Evolutionary conservation across 2,888 invertebrate species (phyloP).

Genomic region (Cryptocephalus moraei): DNA sequence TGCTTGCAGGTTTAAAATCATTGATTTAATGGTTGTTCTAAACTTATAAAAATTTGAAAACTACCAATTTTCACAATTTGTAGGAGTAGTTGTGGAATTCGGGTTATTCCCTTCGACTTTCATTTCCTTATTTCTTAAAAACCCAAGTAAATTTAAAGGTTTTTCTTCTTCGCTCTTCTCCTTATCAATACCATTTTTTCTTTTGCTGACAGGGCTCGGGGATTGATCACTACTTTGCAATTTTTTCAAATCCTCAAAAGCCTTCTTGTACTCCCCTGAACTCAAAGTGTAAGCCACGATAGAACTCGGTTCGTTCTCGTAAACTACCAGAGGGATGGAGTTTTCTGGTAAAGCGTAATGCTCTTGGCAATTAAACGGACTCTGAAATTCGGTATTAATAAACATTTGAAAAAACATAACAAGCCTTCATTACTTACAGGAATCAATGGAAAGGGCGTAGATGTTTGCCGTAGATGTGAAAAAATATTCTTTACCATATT

Average conservation of each 20-base stretch:
- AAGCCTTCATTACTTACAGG: conserved; percentile 28
- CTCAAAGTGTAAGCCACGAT: conserved; percentile 76
- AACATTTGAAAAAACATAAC: neutral
- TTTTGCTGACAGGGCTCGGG: conserved; percentile 41
- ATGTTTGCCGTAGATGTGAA: conserved; percentile 54
- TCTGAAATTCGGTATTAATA: conserved; percentile 25
- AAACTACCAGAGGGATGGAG: conserved; percentile 57
- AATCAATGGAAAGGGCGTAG: conserved; percentile 36
- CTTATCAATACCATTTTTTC: conserved; percentile 38
- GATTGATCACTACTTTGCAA: conserved; percentile 18
- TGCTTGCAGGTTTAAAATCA: too few species aligned
- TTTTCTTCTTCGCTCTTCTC: conserved; percentile 34
- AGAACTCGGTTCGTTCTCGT: conserved; percentile 73
- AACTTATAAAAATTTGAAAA: too few species aligned
- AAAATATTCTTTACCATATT: conserved; percentile 57
- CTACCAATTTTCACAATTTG: neutral
- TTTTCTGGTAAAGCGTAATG: conserved; percentile 58
- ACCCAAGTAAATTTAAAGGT: conserved; percentile 32
- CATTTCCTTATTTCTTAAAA: conserved; percentile 31
- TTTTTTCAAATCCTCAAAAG: conserved; percentile 41
- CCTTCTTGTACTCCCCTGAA: conserved; percentile 58
- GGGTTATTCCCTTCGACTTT: conserved; percentile 15
- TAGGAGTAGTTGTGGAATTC: too few species aligned
- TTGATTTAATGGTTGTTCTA: too few species aligned
- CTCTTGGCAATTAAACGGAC: conserved; percentile 55